Base-by-base conservation (phyloP, 2,797 vertebrate genomes). In the Octomys mimax region DNA sequence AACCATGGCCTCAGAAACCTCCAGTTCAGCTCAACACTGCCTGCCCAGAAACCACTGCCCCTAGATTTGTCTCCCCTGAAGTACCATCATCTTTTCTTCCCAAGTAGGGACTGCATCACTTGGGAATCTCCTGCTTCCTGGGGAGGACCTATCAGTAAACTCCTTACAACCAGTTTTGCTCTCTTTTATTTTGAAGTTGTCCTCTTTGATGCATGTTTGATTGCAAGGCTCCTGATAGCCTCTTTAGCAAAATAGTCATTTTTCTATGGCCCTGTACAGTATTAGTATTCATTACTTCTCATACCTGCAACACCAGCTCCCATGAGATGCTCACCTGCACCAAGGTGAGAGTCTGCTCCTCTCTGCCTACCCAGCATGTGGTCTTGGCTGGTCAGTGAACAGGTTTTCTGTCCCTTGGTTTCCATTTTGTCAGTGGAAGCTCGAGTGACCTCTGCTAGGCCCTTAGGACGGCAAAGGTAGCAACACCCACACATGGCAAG, bases 181-280 rank as follows among this genome's bases (percentile, higher is more conserved):
- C 6, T 39, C 12, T 70, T 33, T 7, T 87, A 75, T 84, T 81
- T 52, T 62, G 86, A 88, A 91, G 31, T 79, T 88, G 82, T n/a
- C 49, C 28, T 81, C 70, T 80, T 79, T 46, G 26, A 21, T 36
- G 49, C 5, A 2, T 46, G 36, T 75, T 77, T 70, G 54, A 85
- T 59, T 59, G 4, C 26, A 18, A 59, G n/a, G 26, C 80, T 91
- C 54, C 70, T 31, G 24, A 46, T 36, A 36, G 52, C 68, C 71
- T 81, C 68, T 87, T 90, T 71, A 68, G 61, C 78, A 92, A 87
- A 87, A 81, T 61, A 4, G 64, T 78, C 36, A 26, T n/a, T 89
- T 82, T 66, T 62, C 77, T 59, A 33, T 85, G 68, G 68, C 81
- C 94, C 92, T 39, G 13, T 5, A 5, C 21, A 26, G 57, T 18